These are phyloP conservation scores for Oscheius myriophilus DNA, from an alignment of 2,888 invertebrate species.

Conservation along the genomic window DNA sequence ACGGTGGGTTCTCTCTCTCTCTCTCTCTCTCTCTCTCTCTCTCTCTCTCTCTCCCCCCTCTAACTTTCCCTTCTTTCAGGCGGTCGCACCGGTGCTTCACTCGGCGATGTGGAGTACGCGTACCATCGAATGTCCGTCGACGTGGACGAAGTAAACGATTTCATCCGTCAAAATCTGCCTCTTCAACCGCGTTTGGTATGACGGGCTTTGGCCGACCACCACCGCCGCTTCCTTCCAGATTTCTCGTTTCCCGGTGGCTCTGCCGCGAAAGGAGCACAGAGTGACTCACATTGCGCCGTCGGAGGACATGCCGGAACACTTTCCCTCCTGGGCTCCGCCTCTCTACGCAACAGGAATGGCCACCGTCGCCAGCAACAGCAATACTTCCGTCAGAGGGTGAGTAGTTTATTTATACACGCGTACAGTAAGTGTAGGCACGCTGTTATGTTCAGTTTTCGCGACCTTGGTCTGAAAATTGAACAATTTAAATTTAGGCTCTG, in stretches of 20 bases:
- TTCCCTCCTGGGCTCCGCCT: conserved; percentile 22
- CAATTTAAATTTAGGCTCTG: too few species aligned
- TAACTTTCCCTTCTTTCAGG: conserved; percentile 16
- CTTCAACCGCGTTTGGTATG: conserved; percentile 17
- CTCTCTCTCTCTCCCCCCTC: not conserved
- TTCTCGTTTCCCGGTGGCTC: conserved; percentile 9
- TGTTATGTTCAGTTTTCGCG: too few species aligned
- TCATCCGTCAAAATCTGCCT: conserved; percentile 31
- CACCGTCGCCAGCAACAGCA: conserved; percentile 15
- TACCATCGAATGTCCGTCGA: conserved; percentile 26
- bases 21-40: not conserved
- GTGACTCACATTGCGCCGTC: conserved; percentile 19
- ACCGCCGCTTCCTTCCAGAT: conserved; percentile 1
- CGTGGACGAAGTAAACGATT: conserved; percentile 36
- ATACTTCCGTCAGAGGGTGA: too few species aligned
- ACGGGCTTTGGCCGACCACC: not conserved
- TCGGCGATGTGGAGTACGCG: conserved; percentile 25
- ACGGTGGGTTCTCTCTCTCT: conserved; percentile 8
- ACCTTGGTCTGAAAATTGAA: too few species aligned
- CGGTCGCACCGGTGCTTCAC: conserved; percentile 10
- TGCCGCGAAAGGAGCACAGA: not conserved
- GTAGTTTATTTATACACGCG: too few species aligned
- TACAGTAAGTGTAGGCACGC: too few species aligned
- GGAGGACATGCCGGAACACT: conserved; percentile 1
- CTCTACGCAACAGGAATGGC: conserved; percentile 4